Evolutionary conservation across 1,140 invertebrate genomes (phyloP), one percentile per base, ranked within the genome.

Genomic region (Papilio glaucus): DNA sequence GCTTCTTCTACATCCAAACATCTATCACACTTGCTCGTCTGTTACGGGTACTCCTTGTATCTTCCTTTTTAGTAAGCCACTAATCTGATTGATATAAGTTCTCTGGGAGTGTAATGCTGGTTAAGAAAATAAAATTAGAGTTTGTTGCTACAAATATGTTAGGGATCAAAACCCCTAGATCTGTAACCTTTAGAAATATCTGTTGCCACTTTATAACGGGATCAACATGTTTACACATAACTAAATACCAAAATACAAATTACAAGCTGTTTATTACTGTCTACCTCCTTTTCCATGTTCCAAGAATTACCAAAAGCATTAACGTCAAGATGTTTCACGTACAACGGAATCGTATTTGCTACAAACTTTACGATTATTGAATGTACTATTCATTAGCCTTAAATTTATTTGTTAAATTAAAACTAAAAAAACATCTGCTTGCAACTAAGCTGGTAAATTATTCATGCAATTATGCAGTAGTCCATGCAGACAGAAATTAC

Each of bases 351-450:
- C 0, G 9, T 39, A 39, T 67, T 65, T 13, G 18, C 33, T 39
- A n/a, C 26, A 21, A 12, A 67, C 38, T 67, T 67, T 67, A 67
- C 63, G 63, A 67, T 42, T 42, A 21, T 38, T 18, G 62, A 41
- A 9, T 67, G 33, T 13, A 42, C 12, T 39, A 21, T 65, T 4
- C 7, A 41, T 42, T 67, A 4, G 33, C 15, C 8, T 39, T 42
- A 67, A 67, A 67, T 41, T 41, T 63, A 67, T 0, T 15, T n/a
- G 38, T 9, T 67, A 24, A 39, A 67, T 63, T 13, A 26, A 67
- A 39, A 39, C 1, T 7, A 9, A 38, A 42, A 42, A 67, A 42
- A 67, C 63, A 67, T 67, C 38, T 67, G 63, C 63, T 39, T 39
- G 18, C 10, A 26, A 67, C 15, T 67, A n/a, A n/a, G 63, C 37